A percentile compares a stretch with the other conserved stretches of the same genome.
These are phyloP conservation scores for Drosophila yooni DNA, from an alignment of 2,888 invertebrate genomes.

Conservation along the genomic window DNA sequence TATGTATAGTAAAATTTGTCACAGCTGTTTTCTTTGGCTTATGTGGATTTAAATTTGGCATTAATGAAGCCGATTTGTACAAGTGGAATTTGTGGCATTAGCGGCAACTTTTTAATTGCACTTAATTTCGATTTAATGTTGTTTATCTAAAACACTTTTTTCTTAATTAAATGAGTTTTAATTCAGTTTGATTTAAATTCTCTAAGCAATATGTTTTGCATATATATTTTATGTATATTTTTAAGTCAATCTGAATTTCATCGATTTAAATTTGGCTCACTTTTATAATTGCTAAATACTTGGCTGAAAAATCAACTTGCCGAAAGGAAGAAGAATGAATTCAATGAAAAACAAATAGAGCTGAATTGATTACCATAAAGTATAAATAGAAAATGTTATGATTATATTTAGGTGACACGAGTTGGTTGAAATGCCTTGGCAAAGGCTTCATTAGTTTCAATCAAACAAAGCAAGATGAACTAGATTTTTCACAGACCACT, in stretches of 20 bases:
- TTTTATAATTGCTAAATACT: not conserved
- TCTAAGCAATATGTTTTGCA: not conserved
- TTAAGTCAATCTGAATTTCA: not conserved
- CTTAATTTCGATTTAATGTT: constrained; percentile 46
- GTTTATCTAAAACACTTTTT: not conserved
- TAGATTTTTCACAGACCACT: constrained; percentile 12
- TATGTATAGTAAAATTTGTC: constrained; percentile 37
- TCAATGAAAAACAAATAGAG: not conserved
- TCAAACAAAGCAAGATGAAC: constrained; percentile 5
- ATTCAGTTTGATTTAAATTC: not conserved
- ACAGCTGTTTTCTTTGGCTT: constrained; percentile 53
- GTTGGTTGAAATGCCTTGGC: not conserved
- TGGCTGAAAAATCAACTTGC: not conserved
- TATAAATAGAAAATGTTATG: not conserved
- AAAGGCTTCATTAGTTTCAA: constrained; percentile 29
- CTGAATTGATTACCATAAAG: not conserved
- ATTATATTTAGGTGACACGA: not conserved
- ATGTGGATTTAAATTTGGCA: constrained; percentile 37
- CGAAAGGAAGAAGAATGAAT: not conserved
- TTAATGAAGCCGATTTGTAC: constrained; percentile 48
- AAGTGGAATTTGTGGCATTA: constrained; percentile 55
- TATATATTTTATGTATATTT: not conserved
- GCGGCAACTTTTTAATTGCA: constrained; percentile 32
- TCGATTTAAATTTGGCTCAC: not conserved
- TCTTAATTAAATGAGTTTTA: not conserved